These are phyloP conservation scores for Coregonus suidteri DNA, from an alignment of 2,797 vertebrate genomes.

Conservation along the genomic window DNA sequence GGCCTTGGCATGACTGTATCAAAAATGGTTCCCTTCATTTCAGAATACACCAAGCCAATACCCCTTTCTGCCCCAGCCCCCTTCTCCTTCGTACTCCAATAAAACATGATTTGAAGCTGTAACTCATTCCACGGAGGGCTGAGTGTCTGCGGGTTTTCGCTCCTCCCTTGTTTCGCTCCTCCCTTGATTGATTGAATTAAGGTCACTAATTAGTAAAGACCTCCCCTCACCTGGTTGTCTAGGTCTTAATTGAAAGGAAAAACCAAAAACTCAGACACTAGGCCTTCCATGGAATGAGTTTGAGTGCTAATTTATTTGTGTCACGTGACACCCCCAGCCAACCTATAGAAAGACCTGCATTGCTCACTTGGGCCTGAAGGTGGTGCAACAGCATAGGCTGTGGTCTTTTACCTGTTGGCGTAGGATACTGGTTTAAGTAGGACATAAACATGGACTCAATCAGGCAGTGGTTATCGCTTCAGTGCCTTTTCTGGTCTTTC, in stretches of 20 bases:
- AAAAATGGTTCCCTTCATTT: conserved; percentile 1
- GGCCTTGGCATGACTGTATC: neutral
- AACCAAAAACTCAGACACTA: too few species aligned
- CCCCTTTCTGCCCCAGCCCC: neutral
- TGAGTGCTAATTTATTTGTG: neutral
- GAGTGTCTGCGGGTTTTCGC: too few species aligned
- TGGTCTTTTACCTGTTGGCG: conserved; percentile 12
- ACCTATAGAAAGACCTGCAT: conserved; percentile 41
- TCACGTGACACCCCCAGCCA: conserved; percentile 4
- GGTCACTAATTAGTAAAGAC: too few species aligned
- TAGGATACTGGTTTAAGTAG: neutral
- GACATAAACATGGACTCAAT: neutral
- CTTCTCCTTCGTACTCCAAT: neutral
- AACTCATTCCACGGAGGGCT: too few species aligned
- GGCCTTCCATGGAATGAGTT: too few species aligned
- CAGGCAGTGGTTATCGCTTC: neutral
- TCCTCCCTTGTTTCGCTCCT: too few species aligned
- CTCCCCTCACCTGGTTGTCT: too few species aligned
- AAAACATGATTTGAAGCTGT: neutral
- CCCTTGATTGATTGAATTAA: too few species aligned
- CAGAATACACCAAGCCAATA: neutral
- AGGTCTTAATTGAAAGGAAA: too few species aligned
- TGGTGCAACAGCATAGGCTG: conserved; percentile 75
- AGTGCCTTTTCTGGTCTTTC: neutral
- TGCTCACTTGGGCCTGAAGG: conserved; percentile 70